A percentile compares a stretch with the other conserved stretches of the same genome.
phyloP scores from a whole-genome alignment of 2,113 vertebrate genomes.

The Passer montanus region DNA sequence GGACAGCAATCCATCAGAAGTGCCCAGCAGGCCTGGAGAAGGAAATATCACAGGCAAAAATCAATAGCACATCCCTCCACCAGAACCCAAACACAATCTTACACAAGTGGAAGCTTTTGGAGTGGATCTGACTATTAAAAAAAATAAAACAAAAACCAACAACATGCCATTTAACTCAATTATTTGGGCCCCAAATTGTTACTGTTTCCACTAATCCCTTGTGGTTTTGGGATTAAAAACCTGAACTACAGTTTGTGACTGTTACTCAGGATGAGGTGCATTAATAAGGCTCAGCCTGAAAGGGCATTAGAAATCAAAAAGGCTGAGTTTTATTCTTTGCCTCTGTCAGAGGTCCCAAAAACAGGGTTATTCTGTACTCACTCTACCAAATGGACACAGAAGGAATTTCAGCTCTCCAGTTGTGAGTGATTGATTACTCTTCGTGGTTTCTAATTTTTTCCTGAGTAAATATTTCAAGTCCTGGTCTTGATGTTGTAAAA shows the following conservation, averaged over 20 bases:
- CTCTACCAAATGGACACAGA: neutral
- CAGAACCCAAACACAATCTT: neutral
- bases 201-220: neutral
- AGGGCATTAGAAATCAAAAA: neutral
- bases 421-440: constrained; percentile 3
- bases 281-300: neutral
- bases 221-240: neutral
- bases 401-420: neutral
- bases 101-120: neutral
- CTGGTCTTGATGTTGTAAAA: neutral
- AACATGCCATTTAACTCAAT: neutral
- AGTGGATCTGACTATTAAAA: neutral
- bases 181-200: neutral
- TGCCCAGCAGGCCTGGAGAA: neutral
- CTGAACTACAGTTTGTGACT: neutral
- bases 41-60: neutral
- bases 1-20: neutral
- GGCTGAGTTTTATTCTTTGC: neutral
- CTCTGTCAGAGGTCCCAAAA: neutral
- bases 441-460: constrained; percentile 20
- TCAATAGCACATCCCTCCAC: neutral
- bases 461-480: constrained; percentile 30
- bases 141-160: neutral
- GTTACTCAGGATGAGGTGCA: neutral
- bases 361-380: neutral